Evolutionary conservation across 2,888 invertebrate species (phyloP).

Genomic region (Pristionchus japonicus): DNA sequence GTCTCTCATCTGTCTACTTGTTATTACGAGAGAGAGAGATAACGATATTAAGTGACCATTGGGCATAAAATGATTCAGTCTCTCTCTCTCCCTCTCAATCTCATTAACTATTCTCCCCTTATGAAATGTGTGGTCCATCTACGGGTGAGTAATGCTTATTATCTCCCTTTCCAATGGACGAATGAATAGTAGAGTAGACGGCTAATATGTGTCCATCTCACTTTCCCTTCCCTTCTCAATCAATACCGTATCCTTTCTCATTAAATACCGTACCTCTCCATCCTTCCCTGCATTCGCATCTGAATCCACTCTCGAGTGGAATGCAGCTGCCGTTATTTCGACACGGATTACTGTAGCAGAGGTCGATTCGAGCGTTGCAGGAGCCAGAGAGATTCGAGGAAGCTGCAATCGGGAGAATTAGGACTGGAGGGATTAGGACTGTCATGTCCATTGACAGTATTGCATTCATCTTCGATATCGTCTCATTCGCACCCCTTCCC

Average conservation of each 20-base stretch:
- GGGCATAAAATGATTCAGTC: background rate
- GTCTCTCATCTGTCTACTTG: background rate
- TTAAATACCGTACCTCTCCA: slow-evolving; percentile 69
- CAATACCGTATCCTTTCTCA: too few relatives aligned
- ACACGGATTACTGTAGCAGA: slow-evolving; percentile 68
- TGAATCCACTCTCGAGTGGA: slow-evolving; percentile 66
- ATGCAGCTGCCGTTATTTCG: slow-evolving; percentile 69
- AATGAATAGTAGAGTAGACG: slow-evolving; percentile 35
- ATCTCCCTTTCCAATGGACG: background rate
- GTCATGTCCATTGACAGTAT: background rate
- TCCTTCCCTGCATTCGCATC: slow-evolving; percentile 66
- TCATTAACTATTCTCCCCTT: background rate
- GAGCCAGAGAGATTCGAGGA: slow-evolving; percentile 58
- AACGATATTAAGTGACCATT: slow-evolving; percentile 5
- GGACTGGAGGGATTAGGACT: background rate
- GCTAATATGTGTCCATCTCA: background rate
- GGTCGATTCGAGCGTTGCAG: slow-evolving; percentile 70
- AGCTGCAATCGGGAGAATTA: slow-evolving; percentile 53
- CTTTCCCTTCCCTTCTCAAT: background rate
- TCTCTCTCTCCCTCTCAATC: too few relatives aligned
- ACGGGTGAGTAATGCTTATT: slow-evolving; percentile 45
- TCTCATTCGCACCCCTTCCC: background rate
- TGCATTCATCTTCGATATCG: background rate
- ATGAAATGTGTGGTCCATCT: slow-evolving; percentile 31
- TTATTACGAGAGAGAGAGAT: background rate